Base-by-base conservation (phyloP, 64 coral and sea anemone species). In the Dendrophyllia cribrosa region DNA sequence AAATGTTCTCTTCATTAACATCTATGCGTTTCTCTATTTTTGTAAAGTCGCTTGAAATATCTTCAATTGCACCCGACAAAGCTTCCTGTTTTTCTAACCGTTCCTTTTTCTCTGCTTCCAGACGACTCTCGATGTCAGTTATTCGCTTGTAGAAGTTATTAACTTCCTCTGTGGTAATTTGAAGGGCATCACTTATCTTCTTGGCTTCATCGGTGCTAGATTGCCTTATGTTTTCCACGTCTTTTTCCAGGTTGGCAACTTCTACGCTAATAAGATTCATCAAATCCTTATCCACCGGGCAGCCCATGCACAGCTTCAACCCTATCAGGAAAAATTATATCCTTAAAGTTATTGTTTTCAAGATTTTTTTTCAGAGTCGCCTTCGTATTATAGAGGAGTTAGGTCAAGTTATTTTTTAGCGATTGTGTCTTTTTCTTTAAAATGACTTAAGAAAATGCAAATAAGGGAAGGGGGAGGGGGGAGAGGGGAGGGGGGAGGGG, bases 301-400 rank as follows among this genome's bases (percentile, higher is more conserved):
- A 53, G 12, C 94, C 94, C 75, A 95, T 74, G 51, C 94, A 95
- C 48, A 95, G 44, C 62, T 51, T 44, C 23, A 95, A 81, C 20
- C 94, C 94, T 95, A 53, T 4, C 78, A 91, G 43, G 46, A n/a
- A 45, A 15, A 70, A 90, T 17, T 17, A 46, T 2, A 10, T 43
- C 16, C 4, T 11, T 47, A 66, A 55, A 59, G 4, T 46, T n/a
- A 10, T 0, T 10, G 11, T 55, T 55, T 10, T 5, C 52, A 55
- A 55, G 52, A 55, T n/a, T 55, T 5, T 55, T 55, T 55, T 55
- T 7, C 6, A 55, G 52, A 55, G 2, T 55, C 52, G 6, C 11
- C 52, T 55, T 7, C 11, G 52, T 55, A 55, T 55, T 10, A 55
- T 55, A 55, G 52, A 55, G 6, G 52, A 55, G 52, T 55, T 55